These are phyloP conservation scores for Sprattus sprattus DNA, from an alignment of 2,113 vertebrate species.

Conservation along the genomic window DNA sequence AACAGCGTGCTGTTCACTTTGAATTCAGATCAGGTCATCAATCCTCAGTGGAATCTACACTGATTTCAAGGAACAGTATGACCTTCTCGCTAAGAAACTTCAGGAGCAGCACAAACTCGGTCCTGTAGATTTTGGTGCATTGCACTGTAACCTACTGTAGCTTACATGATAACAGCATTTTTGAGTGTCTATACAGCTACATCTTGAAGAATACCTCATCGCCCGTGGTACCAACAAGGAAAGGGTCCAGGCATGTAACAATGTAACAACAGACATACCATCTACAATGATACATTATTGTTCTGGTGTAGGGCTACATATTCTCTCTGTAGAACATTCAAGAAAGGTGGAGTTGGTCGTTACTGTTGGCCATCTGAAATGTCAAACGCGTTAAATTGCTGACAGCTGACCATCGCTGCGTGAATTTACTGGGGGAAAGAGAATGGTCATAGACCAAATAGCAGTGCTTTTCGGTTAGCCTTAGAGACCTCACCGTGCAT, in stretches of 20 bases:
- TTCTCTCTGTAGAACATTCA: neutral
- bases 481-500: neutral
- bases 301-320: neutral
- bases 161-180: neutral
- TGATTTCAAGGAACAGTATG: neutral
- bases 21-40: conserved; percentile 2
- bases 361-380: neutral
- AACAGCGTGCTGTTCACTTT: neutral
- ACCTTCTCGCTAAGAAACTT: neutral
- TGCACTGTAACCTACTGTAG: neutral
- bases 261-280: neutral
- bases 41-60: neutral
- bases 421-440: neutral
- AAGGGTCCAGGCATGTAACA: neutral
- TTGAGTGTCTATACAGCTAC: neutral
- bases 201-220: neutral
- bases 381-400: neutral
- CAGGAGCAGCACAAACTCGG: neutral
- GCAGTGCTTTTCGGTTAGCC: neutral
- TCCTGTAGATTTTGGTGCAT: neutral
- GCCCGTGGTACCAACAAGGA: neutral
- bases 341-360: neutral
- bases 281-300: neutral
- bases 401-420: neutral
- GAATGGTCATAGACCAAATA: neutral